phyloP scores from a whole-genome alignment of 2,797 vertebrate genomes.

The Anabacerthia variegaticeps region DNA sequence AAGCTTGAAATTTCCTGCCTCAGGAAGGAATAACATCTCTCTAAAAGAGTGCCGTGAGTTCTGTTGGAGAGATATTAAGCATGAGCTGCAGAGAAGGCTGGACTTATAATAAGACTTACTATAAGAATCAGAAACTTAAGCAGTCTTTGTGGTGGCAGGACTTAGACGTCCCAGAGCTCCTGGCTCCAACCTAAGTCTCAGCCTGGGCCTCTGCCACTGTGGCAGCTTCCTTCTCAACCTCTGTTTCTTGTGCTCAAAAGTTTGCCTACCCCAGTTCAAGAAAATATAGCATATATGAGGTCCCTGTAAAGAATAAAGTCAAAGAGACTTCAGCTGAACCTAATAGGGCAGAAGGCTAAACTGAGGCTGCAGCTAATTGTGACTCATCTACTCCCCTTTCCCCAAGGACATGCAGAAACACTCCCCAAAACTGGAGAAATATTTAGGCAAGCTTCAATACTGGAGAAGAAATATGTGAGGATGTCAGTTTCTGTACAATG shows the following conservation, averaged over 20 bases:
- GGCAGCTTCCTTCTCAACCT: neutral
- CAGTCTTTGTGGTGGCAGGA: neutral
- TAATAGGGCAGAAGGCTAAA: neutral
- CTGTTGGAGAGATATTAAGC: neutral
- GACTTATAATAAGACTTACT: neutral
- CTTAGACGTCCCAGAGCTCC: neutral
- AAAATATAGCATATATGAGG: neutral
- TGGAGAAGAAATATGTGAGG: neutral
- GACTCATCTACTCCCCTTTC: neutral
- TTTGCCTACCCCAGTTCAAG: neutral
- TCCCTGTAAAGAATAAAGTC: neutral
- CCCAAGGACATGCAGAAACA: neutral
- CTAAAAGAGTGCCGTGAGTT: neutral
- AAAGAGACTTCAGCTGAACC: neutral
- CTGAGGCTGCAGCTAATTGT: neutral
- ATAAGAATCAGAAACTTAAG: neutral
- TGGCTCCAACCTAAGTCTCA: neutral
- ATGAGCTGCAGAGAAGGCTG: neutral
- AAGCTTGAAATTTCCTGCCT: constrained; percentile 18
- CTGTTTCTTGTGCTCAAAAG: neutral
- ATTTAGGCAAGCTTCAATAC: neutral
- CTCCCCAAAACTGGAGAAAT: neutral
- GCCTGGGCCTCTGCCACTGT: neutral
- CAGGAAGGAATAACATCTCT: neutral
- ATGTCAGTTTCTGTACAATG: neutral